phyloP scores from a whole-genome alignment of 92 coral and sea anemone species.

The Epizoanthus stellaris region DNA sequence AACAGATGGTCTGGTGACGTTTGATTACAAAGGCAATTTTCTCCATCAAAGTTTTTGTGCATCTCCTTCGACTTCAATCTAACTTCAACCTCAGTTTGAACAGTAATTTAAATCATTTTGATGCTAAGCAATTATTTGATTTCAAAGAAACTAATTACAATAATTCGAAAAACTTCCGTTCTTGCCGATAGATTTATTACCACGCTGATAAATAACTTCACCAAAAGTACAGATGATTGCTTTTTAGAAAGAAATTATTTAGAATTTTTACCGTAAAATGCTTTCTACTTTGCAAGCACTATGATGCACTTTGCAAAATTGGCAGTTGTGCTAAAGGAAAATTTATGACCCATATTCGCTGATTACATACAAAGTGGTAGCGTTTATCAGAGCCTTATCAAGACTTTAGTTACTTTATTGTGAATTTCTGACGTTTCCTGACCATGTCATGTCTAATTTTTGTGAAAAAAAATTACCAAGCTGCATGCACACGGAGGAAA shows the following conservation, averaged over 20 bases:
- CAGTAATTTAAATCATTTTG: conserved; percentile 24
- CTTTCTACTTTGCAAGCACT: not conserved
- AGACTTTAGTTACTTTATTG: not conserved
- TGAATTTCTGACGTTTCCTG: not conserved
- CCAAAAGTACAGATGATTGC: conserved; percentile 6
- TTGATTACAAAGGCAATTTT: not conserved
- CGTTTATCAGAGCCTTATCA: not conserved
- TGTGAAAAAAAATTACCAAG: not conserved
- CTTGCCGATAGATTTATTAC: conserved; percentile 3
- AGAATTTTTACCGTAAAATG: not conserved
- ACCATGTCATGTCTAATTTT: conserved; percentile 1
- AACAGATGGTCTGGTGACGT: not conserved
- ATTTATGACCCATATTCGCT: not conserved
- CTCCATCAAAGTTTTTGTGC: not conserved
- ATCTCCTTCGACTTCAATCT: not conserved
- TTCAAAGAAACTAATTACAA: conserved; percentile 35
- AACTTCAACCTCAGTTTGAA: not conserved
- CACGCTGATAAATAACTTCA: conserved; percentile 1
- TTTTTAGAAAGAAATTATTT: not conserved
- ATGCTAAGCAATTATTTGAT: conserved; percentile 36
- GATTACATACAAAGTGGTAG: not conserved
- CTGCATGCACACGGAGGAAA: not conserved
- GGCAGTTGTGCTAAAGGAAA: not conserved
- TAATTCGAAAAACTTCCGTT: conserved; percentile 5
- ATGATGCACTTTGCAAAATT: not conserved